Conservation (phyloP, 2,113 vertebrate species). For the Acinonyx jubatus region DNA sequence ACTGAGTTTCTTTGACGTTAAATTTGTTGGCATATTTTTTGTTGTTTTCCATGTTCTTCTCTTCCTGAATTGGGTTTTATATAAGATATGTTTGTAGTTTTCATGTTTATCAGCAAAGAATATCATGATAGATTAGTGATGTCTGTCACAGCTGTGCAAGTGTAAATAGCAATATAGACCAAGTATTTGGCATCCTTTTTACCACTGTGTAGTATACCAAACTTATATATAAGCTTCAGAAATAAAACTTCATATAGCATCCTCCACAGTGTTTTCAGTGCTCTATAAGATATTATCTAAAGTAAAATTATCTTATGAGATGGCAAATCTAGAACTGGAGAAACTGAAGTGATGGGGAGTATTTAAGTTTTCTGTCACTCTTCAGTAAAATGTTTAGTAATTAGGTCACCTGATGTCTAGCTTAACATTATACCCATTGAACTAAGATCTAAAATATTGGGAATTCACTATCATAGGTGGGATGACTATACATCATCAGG, state of each 20-base stretch:
- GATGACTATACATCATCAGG: neutral
- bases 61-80: conserved; percentile 43
- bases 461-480: neutral
- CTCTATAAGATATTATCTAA: neutral
- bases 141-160: neutral
- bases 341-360: neutral
- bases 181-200: neutral
- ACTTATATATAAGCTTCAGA: neutral
- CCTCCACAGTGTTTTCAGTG: neutral
- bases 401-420: neutral
- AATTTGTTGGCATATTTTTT: neutral
- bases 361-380: neutral
- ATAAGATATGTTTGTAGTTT: neutral
- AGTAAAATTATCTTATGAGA: conserved; percentile 5
- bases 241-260: neutral
- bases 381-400: neutral
- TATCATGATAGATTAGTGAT: neutral
- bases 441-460: neutral
- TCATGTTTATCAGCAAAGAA: neutral
- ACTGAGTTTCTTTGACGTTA: neutral
- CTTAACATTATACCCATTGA: conserved; percentile 28
- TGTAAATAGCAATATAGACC: neutral
- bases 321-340: conserved; percentile 1
- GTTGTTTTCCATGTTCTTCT: neutral
- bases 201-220: neutral